Evolutionary conservation across 2,888 invertebrate species (phyloP).

Genomic region (Macrosiphum euphorbiae): DNA sequence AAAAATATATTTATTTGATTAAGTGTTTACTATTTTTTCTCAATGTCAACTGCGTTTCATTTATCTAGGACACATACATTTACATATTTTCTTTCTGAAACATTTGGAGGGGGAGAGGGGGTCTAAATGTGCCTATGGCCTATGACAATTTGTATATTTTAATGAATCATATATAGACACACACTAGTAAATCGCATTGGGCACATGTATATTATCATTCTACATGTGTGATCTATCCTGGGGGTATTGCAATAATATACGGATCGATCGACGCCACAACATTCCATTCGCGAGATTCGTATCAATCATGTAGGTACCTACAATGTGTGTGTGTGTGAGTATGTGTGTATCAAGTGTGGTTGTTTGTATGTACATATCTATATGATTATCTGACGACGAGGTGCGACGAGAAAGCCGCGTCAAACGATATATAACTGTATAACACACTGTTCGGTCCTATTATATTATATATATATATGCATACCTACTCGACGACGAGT

Average conservation of each 20-base stretch:
- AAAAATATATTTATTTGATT: background rate
- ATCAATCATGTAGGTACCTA: conserved; percentile 26
- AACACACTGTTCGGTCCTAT: background rate
- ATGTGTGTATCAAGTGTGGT: background rate
- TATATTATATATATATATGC: background rate
- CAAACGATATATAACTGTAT: background rate
- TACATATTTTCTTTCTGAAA: background rate
- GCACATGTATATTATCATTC: background rate
- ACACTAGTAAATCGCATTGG: background rate
- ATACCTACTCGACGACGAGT: background rate
- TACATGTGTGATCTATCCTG: background rate
- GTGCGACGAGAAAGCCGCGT: conserved; percentile 51
- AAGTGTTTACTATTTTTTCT: background rate
- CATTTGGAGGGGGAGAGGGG: background rate
- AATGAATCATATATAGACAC: background rate
- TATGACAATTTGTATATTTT: background rate
- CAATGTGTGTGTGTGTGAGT: background rate
- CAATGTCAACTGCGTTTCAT: background rate
- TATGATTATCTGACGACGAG: conserved; percentile 25
- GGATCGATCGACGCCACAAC: conserved; percentile 16
- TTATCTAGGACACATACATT: background rate
- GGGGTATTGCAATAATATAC: conserved; percentile 2
- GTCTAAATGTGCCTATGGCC: background rate
- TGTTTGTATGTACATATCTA: background rate
- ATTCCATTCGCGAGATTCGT: conserved; percentile 42